These are phyloP conservation scores for Microctonus aethiopoides DNA, from an alignment of 2,888 invertebrate species.

Conservation along the genomic window DNA sequence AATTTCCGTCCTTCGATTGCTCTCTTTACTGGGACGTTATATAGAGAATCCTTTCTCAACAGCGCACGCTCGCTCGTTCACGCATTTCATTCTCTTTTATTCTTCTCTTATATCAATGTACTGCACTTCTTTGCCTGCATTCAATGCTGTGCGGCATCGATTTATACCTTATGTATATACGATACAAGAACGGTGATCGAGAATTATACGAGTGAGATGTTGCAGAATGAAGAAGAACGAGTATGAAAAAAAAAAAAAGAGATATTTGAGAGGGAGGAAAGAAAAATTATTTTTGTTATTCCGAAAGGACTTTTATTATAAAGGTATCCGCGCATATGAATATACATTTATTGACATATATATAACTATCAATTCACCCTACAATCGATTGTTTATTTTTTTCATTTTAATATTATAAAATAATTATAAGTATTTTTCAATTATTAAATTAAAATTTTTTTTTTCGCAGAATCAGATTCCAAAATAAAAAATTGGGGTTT, in stretches of 20 bases:
- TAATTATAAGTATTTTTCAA: too few species aligned
- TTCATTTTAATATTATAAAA: neutral
- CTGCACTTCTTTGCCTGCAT: slow-evolving; percentile 10
- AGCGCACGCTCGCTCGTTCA: slow-evolving; percentile 35
- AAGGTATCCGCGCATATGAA: neutral
- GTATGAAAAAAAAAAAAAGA: neutral
- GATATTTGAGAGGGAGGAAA: neutral
- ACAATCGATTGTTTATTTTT: neutral
- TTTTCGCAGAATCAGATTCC: too few species aligned
- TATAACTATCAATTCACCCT: neutral
- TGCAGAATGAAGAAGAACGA: neutral
- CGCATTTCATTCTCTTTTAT: slow-evolving; percentile 32
- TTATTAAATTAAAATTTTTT: too few species aligned
- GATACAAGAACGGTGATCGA: neutral
- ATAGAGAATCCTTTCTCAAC: slow-evolving; percentile 30
- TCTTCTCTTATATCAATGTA: slow-evolving; percentile 17
- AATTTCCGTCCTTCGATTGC: slow-evolving; percentile 31
- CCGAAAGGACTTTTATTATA: neutral
- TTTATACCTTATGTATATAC: slow-evolving; percentile 18
- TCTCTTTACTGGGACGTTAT: slow-evolving; percentile 29
- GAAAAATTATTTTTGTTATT: neutral
- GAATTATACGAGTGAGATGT: slow-evolving; percentile 2
- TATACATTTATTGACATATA: neutral
- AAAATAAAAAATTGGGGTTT: too few species aligned
- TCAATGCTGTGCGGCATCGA: slow-evolving; percentile 6